These are phyloP conservation scores for Alviniconcha marisindica DNA, from an alignment of 1,140 invertebrate genomes.

Conservation along the genomic window DNA sequence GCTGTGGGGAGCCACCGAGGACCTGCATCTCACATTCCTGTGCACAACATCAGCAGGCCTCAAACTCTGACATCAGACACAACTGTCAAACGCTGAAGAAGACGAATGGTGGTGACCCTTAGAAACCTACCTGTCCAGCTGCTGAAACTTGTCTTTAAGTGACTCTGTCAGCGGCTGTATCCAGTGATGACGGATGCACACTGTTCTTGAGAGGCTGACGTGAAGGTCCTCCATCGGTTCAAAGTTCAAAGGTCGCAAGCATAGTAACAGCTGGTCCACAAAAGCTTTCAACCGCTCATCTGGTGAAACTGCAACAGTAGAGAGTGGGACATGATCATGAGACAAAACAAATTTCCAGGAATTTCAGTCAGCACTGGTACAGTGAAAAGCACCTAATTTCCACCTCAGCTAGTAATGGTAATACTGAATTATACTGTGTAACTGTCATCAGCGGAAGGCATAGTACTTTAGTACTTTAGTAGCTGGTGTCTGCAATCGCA, in stretches of 20 bases:
- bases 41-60: no score
- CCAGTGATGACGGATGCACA: constrained; percentile 66
- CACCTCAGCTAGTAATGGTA: not conserved
- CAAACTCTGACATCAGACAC: no score
- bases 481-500: no score
- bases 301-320: constrained; percentile 47
- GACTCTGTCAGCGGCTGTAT: constrained; percentile 60
- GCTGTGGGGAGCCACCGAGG: no score
- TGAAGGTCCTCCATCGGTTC: constrained; percentile 57
- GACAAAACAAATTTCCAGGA: not conserved
- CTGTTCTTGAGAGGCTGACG: constrained; percentile 65
- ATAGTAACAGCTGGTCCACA: constrained; percentile 42
- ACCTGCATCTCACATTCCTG: no score
- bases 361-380: not conserved
- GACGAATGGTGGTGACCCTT: no score
- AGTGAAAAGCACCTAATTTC: not conserved
- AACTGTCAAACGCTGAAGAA: no score
- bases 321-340: not conserved
- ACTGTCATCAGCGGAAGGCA: not conserved
- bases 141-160: constrained; percentile 50
- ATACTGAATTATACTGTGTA: not conserved
- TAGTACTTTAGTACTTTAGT: no score
- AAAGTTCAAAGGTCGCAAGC: constrained; percentile 55
- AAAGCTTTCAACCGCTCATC: constrained; percentile 49
- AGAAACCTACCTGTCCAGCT: constrained; percentile 51